Base-by-base conservation (phyloP, 2,888 invertebrate genomes). In the Noctua comes region DNA sequence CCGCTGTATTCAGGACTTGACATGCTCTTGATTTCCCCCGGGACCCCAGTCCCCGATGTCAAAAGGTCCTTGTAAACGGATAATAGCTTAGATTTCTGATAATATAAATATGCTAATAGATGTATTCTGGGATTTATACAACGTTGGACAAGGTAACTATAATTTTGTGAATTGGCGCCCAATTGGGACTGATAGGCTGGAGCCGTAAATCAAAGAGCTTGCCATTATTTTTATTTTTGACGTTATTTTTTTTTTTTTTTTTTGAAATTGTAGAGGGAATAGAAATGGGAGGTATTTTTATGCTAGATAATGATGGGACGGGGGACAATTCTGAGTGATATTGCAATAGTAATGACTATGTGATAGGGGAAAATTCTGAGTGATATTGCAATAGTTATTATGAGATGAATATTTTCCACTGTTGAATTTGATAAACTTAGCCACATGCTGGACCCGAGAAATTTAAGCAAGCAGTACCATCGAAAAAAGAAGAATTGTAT, bases 21-120 rank as follows among this genome's bases (percentile, higher is more conserved):
- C 68, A 73, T 81, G 69, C 48, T 77, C 70, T 72, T 88, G 86
- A 87, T 87, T 87, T 87, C 87, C 87, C 87, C n/a, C 0, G 87
- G 70, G 87, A 68, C 51, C 36, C 8, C n/a, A 27, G 65, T 69
- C 87, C 76, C 73, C 69, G 46, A 76, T 24, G 74, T 72, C 85
- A 79, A 62, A 40, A 85, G 68, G 72, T 79, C 74, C 66, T 77
- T 87, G 74, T 77, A 75, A 87, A 78, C 43, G 71, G 62, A 78
- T 87, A 87, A 83, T 78, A 70, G 68, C 73, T 79, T 51, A 76
- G 66, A 80, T 66, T 68, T 51, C 59, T 72, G 59, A 74, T 77
- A 70, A 80, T 72, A 78, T 73, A 87, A 84, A 85, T 71, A 87
- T 87, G 80, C 27, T 75, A 78, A 85, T 87, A 77, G n/a, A 54